These are phyloP conservation scores for Parnassius apollo DNA, from an alignment of 2,888 invertebrate genomes.

Conservation along the genomic window DNA sequence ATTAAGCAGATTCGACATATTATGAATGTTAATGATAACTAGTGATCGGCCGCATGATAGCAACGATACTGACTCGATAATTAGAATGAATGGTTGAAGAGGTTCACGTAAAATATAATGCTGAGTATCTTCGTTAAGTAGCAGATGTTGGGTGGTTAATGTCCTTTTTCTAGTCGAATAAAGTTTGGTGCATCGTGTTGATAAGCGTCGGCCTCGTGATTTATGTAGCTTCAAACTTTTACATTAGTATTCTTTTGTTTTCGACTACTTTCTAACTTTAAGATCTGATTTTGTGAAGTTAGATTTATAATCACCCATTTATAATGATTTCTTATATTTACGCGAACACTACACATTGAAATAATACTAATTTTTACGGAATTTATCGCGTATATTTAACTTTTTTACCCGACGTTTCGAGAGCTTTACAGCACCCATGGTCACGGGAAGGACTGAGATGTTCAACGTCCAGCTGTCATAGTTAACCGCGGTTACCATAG, in stretches of 20 bases:
- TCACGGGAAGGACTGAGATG: no score
- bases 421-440: no score
- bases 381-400: no score
- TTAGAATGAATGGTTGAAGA: slow-evolving; percentile 69
- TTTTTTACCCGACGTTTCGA: no score
- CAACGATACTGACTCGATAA: slow-evolving; percentile 49
- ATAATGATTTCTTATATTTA: no score
- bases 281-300: slow-evolving; percentile 53
- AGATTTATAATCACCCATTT: slow-evolving; percentile 29
- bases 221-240: slow-evolving; percentile 38
- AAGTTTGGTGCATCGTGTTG: slow-evolving; percentile 7
- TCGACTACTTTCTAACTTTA: slow-evolving; percentile 52
- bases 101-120: slow-evolving; percentile 55
- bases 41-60: slow-evolving; percentile 49
- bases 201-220: slow-evolving; percentile 29
- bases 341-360: no score
- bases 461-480: no score
- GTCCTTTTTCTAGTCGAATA: slow-evolving; percentile 40
- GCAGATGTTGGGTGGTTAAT: slow-evolving; percentile 29
- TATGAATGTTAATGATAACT: slow-evolving; percentile 71
- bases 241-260: slow-evolving; percentile 60
- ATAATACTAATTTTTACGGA: no score
- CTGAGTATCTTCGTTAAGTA: slow-evolving; percentile 48
- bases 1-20: slow-evolving; percentile 65
- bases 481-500: no score